A percentile compares a stretch with the other conserved stretches of the same genome.
Conservation (phyloP, 2,113 vertebrate species). For the Tylochromis polylepis region DNA sequence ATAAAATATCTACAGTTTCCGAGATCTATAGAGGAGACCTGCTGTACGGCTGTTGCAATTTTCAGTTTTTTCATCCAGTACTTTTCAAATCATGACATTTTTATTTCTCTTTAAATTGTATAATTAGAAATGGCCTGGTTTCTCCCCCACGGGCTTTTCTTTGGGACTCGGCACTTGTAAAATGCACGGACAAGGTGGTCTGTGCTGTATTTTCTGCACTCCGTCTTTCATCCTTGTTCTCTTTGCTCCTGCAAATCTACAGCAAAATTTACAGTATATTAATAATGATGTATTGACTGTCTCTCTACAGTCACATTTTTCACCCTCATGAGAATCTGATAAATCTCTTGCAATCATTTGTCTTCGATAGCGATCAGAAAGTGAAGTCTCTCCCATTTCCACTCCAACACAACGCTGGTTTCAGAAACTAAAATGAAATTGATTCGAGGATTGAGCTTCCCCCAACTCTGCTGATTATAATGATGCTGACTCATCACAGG, state of each 20-base stretch:
- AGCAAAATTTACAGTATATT: not conserved
- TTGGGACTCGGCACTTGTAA: not conserved
- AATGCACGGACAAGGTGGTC: not conserved
- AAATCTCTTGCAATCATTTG: not conserved
- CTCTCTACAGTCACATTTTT: not conserved
- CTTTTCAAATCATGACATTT: not conserved
- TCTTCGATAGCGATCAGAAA: not conserved
- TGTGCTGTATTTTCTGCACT: not conserved
- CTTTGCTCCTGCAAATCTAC: not conserved
- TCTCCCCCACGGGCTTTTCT: not conserved
- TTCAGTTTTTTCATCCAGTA: not conserved
- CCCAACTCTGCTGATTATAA: not conserved
- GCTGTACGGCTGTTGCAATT: not conserved
- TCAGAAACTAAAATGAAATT: not conserved
- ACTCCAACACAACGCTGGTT: not conserved
- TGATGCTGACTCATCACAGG: constrained; percentile 2
- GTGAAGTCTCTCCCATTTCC: constrained; percentile 2
- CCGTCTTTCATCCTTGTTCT: not conserved
- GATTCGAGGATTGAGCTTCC: not conserved
- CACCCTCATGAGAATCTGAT: not conserved
- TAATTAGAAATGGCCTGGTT: not conserved
- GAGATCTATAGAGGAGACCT: not conserved
- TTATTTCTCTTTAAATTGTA: not conserved
- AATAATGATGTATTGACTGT: not conserved
- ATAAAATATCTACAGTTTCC: not conserved